Base-by-base conservation (phyloP, 2,113 vertebrate species). In the Planiliza haematocheilus region DNA sequence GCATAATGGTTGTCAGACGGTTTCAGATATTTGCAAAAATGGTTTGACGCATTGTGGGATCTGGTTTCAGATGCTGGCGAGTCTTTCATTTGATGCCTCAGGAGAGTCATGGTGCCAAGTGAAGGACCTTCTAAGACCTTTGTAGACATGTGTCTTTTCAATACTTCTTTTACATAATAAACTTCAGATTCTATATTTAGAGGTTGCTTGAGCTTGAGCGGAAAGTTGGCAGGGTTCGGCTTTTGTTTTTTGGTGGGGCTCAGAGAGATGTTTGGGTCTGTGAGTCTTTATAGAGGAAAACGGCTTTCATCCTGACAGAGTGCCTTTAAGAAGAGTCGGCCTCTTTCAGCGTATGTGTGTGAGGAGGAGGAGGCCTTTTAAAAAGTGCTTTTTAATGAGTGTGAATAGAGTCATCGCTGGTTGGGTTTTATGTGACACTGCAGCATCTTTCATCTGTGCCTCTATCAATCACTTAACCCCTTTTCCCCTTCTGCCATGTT, bases 391-490 rank as follows among this genome's bases (percentile, higher is more conserved):
- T 80, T 84, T 84, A 77, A 81, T 74, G 48, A 75, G 64, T 72
- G 65, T 83, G 81, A 91, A 86, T 82, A 39, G 81, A 72, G 78
- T 74, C 70, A 79, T 89, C 77, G 82, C 58, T 80, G 43, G 62
- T 77, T 75, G 72, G 85, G 80, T 90, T 92, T 89, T 73, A 77
- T 84, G 56, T 74, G 76, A 84, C 77, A 82, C 76, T 24, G 53
- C 43, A 63, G 77, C 52, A 53, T 82, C 83, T 84, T 82, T 53
- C 65, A 55, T 71, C 79, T 62, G 17, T 63, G 78, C 74, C 69
- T 77, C 81, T 85, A 91, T 92, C 89, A 89, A 92, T 93, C 90
- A 88, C 70, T 9, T n/a, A 67, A 39, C 68, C 59, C 79, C 75
- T 83, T 83, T 37, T 53, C 38, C 48, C 51, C 51, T 38, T 8